Percentiles rank a stretch among this genome's conserved stretches.
Evolutionary conservation across 2,888 invertebrate genomes (phyloP).

Genomic region (Acleris emargana): DNA sequence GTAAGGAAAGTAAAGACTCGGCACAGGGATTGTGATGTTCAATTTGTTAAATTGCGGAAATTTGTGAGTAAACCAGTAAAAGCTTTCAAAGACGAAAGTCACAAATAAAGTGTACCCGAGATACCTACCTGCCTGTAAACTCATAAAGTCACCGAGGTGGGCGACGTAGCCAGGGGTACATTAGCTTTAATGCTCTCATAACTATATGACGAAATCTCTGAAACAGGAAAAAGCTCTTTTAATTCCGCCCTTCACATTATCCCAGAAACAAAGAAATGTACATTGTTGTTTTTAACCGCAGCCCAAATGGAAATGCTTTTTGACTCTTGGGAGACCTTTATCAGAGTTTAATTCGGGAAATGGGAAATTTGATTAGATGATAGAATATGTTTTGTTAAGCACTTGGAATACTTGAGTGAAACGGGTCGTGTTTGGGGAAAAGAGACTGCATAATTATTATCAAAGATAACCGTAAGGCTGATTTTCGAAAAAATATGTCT

Average conservation of each 20-base stretch:
- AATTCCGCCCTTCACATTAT: slow-evolving; percentile 56
- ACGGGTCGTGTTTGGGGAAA: too few relatives aligned
- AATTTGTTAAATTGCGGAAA: slow-evolving; percentile 35
- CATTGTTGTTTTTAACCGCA: slow-evolving; percentile 24
- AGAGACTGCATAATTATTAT: too few relatives aligned
- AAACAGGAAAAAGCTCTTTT: slow-evolving; percentile 74
- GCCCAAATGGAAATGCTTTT: background rate
- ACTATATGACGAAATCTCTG: slow-evolving; percentile 72
- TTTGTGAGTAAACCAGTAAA: slow-evolving; percentile 37
- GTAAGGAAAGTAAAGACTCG: background rate
- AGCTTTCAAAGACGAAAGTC: slow-evolving; percentile 51
- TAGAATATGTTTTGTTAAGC: too few relatives aligned
- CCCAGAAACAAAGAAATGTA: slow-evolving; percentile 47
- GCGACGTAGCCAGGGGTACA: slow-evolving; percentile 60
- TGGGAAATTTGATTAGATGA: background rate
- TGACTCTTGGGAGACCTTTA: background rate
- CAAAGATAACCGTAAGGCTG: too few relatives aligned
- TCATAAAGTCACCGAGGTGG: slow-evolving; percentile 66
- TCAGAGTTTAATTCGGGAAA: background rate
- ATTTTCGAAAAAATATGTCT: too few relatives aligned
- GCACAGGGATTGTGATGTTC: slow-evolving; percentile 17
- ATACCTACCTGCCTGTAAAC: slow-evolving; percentile 64
- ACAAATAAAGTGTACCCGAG: slow-evolving; percentile 61
- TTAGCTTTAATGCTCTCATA: slow-evolving; percentile 76
- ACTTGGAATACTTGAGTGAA: too few relatives aligned